Evolutionary conservation across 2,113 vertebrate genomes (phyloP).

Genomic region (Chiloscyllium plagiosum): DNA sequence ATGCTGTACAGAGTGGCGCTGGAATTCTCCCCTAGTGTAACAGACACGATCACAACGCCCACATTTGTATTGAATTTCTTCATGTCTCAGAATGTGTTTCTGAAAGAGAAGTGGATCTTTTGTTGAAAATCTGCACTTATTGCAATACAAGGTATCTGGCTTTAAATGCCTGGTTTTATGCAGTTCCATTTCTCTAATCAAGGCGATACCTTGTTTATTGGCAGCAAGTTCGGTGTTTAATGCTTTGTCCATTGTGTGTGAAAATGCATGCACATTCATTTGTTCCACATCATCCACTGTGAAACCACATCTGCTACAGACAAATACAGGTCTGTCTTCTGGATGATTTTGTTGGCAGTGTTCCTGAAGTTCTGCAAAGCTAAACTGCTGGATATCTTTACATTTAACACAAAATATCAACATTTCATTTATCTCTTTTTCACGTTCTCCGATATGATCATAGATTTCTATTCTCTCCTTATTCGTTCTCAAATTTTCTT

Average conservation of each 20-base stretch:
- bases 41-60: constrained; percentile 71
- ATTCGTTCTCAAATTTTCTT: neutral
- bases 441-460: neutral
- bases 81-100: constrained; percentile 65
- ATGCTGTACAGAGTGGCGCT: constrained; percentile 77
- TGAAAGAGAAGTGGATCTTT: constrained; percentile 65
- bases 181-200: constrained; percentile 43
- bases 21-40: constrained; percentile 77
- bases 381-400: constrained; percentile 24
- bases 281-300: constrained; percentile 13
- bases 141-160: constrained; percentile 64
- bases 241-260: constrained; percentile 37
- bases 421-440: constrained; percentile 33
- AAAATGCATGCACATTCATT: constrained; percentile 45
- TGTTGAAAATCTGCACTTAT: constrained; percentile 75
- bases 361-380: constrained; percentile 15
- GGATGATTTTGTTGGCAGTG: constrained; percentile 39
- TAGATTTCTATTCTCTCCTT: neutral
- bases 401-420: constrained; percentile 37
- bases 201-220: constrained; percentile 39
- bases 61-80: constrained; percentile 72
- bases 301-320: constrained; percentile 55
- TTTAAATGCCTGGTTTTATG: constrained; percentile 58
- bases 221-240: constrained; percentile 34
- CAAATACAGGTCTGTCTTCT: constrained; percentile 45